phyloP scores from a whole-genome alignment of 2,888 invertebrate genomes.

The Eupithecia inturbata region DNA sequence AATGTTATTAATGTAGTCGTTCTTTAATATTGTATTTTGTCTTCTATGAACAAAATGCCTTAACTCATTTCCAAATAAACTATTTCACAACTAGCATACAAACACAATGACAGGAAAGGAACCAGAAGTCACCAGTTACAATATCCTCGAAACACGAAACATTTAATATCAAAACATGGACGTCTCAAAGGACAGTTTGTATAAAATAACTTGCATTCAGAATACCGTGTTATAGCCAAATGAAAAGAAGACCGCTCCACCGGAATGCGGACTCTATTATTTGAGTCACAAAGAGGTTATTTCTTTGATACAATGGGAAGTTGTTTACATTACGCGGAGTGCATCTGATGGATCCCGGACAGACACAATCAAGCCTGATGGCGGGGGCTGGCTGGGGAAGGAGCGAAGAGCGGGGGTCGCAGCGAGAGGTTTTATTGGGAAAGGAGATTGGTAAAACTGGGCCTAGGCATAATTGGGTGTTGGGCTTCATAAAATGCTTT shows the following conservation, averaged over 20 bases:
- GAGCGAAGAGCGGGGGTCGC: constrained; percentile 12
- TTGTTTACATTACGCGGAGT: constrained; percentile 69
- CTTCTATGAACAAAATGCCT: background rate
- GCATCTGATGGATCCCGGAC: constrained; percentile 64
- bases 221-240: constrained; percentile 47
- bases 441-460: background rate
- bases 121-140: constrained; percentile 16
- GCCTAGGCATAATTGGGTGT: background rate
- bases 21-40: background rate
- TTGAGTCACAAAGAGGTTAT: constrained; percentile 57
- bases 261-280: constrained; percentile 64
- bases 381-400: constrained; percentile 34
- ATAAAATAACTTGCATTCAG: constrained; percentile 42
- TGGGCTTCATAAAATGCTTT: background rate
- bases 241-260: constrained; percentile 48
- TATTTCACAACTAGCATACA: background rate
- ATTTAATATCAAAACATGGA: constrained; percentile 51
- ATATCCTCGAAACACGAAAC: constrained; percentile 42
- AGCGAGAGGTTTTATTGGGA: background rate
- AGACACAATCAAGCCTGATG: constrained; percentile 54
- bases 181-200: constrained; percentile 40
- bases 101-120: constrained; percentile 1
- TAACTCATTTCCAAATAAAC: background rate
- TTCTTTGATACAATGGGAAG: constrained; percentile 68
- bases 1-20: background rate